Evolutionary conservation across 2,113 vertebrate species (phyloP), one percentile per base, ranked within the genome.

Genomic region (Rhinopomastus cyanomelas): DNA sequence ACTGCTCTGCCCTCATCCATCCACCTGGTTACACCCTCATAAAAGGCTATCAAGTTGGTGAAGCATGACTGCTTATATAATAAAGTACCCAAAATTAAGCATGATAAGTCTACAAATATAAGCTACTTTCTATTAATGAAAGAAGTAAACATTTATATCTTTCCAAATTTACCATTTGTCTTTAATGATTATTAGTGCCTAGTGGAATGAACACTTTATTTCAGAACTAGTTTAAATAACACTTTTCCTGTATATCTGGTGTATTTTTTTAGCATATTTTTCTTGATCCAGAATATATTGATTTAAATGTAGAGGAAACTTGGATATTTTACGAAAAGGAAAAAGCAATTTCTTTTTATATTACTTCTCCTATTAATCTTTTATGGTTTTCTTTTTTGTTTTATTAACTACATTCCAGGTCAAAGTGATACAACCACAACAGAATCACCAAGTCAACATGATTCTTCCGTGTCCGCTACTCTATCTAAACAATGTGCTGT

Each of bases 371-470:
- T 44, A 42, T 37, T 37, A 57, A 21, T 51, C 5, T 75, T 42
- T 89, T 48, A 26, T 64, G 11, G 37, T 22, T 64, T 73, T 60
- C 65, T 59, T 34, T 30, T 71, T 56, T 13, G 27, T 55, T 20
- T 49, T n/a, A 17, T 85, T 79, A 30, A 87, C 85, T 3, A 20
- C 10, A 8, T 61, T 89, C 16, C 84, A 99, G 99, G 98, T 93
- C 98, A 98, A 87, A 99, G 97, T n/a, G 98, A 98, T 72, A 95
- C 96, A 19, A 97, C 97, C 36, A 96, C 96, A 49, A 96, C 97
- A 61, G 95, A 93, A 90, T 98, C 98, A 5, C 80, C 95, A 64
- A 94, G 95, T 79, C 97, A 95, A 55, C 97, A 87, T 36, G 97
- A 97, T 73, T 97, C 97, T 55, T 94, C 89, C 19, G 81, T 84